Evolutionary conservation across 2,888 invertebrate genomes (phyloP), one percentile per base, ranked within the genome.

Genomic region (Thymelicus sylvestris): DNA sequence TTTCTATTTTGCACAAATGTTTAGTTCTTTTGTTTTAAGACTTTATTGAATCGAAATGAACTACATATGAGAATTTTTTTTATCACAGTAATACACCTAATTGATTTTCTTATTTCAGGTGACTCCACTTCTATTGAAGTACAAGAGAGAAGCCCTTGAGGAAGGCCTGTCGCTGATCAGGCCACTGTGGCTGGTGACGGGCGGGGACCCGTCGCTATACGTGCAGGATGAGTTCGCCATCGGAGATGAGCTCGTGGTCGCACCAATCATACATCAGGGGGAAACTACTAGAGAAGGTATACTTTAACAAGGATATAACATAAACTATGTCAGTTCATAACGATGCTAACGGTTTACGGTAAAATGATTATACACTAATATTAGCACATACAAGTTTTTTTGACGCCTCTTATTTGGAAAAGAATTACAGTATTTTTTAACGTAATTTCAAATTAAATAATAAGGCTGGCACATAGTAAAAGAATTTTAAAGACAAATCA

Each of bases 181-280:
- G 1, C 98, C 98, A 0, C 92, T 98, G 67, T 98, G 98, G 98
- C 97, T 98, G 96, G 90, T 97, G 73, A 96, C 97, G 73, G 96
- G 97, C 0, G 95, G 95, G 0, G 98, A 98, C 90, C 95, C 97
- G 0, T 97, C 97, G 66, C 95, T 97, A 74, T 94, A 95, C 0
- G 96, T 97, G 0, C 95, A 95, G 31, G 98, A 98, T 83, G 97
- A 98, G 87, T 98, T 98, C 86, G 96, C 97, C 0, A 95, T 99
- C 0, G 98, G 98, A 0, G 97, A 97, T 77, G 97, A 98, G 84
- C 93, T 98, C 0, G 97, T 98, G 47, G 98, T 98, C 0, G 98
- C 98, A 0, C 98, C 98, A 0, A 95, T 98, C 64, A 86, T 98
- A 47, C 93, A 96, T 66, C 94, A 95, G 0, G 96, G 96, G 0